A percentile compares a stretch with the other conserved stretches of the same genome.
Evolutionary conservation across 2,113 vertebrate species (phyloP).

Genomic region (Nymphicus hollandicus): DNA sequence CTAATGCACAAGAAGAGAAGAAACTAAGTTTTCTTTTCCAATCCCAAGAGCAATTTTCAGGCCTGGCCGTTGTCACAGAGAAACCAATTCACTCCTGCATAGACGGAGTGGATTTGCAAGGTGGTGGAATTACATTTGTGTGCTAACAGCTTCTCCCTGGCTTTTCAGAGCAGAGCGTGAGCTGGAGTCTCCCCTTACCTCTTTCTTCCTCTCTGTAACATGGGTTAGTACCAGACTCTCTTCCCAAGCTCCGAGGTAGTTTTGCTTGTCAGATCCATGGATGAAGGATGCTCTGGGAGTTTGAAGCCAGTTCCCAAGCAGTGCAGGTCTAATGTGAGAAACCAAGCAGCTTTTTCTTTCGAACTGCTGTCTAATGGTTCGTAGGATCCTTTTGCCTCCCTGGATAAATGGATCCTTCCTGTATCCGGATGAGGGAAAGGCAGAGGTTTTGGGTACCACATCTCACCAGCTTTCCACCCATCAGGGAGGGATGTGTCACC

Average conservation of each 20-base stretch:
- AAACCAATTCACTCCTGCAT: background rate
- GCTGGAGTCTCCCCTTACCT: background rate
- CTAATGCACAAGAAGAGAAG: background rate
- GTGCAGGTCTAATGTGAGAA: rapidly evolving
- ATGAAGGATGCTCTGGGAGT: background rate
- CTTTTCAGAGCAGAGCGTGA: background rate
- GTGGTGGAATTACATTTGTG: background rate
- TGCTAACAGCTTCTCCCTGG: background rate
- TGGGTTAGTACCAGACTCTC: background rate
- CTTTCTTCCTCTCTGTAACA: background rate
- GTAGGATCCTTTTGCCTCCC: background rate
- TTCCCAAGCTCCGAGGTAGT: background rate
- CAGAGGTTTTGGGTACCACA: background rate
- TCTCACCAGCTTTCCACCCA: background rate
- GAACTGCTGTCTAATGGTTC: background rate
- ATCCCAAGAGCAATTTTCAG: background rate
- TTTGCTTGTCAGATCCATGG: background rate
- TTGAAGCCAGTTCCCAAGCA: background rate
- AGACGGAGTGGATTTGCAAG: background rate
- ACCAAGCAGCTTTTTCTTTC: background rate
- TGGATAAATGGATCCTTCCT: background rate
- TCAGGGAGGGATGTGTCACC: background rate
- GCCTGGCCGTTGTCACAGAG: background rate
- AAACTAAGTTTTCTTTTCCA: background rate
- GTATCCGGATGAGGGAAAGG: rapidly evolving